Base-by-base conservation (phyloP, 2,113 vertebrate genomes). In the Thalassoma bifasciatum region DNA sequence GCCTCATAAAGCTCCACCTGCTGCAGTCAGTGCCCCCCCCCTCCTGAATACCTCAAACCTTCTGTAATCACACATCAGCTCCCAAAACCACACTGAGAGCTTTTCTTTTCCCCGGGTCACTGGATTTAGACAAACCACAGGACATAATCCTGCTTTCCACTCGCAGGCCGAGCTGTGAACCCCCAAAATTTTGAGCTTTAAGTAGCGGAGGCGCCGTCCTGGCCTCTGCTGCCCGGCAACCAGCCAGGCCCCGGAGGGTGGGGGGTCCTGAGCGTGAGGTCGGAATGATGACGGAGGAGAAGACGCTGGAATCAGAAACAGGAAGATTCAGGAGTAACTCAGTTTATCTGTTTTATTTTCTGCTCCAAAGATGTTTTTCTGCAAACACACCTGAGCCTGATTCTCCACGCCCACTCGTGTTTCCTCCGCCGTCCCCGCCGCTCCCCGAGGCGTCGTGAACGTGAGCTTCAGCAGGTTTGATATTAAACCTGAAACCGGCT, bases 281-380 rank as follows among this genome's bases (percentile, higher is more conserved):
- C 51, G 22, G 47, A 60, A 90, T 4, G 95, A 94, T 96, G 96
- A 98, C 94, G 96, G 96, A 97, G 89, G 87, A 69, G 78, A 86
- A 79, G 79, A 77, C 79, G 90, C 95, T n/a, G 37, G 8, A n/a
- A n/a, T n/a, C n/a, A n/a, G n/a, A n/a, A n/a, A n/a, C n/a, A n/a
- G n/a, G n/a, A n/a, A n/a, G n/a, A n/a, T n/a, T n/a, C n/a, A n/a
- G n/a, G n/a, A n/a, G n/a, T n/a, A n/a, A n/a, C n/a, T n/a, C n/a
- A n/a, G n/a, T n/a, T n/a, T n/a, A n/a, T n/a, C n/a, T n/a, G n/a
- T n/a, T n/a, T n/a, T n/a, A n/a, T n/a, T n/a, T n/a, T n/a, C n/a
- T n/a, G n/a, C n/a, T n/a, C n/a, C n/a, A n/a, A n/a, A n/a, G n/a
- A n/a, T n/a, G n/a, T n/a, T n/a, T 30, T 30, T 51, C 17, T 71